Evolutionary conservation across 2,888 invertebrate genomes (phyloP), one percentile per base, ranked within the genome.

Genomic region (Caprella mutica): DNA sequence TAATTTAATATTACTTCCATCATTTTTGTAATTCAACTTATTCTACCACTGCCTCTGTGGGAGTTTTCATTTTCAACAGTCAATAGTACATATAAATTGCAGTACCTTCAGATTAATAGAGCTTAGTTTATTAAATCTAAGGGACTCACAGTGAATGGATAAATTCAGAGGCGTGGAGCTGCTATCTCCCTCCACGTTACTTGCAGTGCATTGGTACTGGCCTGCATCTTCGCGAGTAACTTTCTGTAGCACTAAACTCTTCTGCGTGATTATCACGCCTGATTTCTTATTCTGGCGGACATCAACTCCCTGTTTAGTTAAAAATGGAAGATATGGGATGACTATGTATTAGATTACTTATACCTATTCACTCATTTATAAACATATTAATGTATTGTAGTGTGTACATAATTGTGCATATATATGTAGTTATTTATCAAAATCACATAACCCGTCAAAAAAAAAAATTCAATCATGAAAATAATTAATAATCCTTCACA

Each of bases 131-230:
- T n/a, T n/a, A n/a, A n/a, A n/a, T n/a, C n/a, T n/a, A n/a, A n/a
- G 68, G 42, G 71, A 81, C 90, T 85, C 77, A 91, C 90, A 91
- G 72, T 89, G 78, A 60, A 91, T 88, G 74, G 90, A 85, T 61
- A 91, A 76, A 61, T 82, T 77, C 72, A 90, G 87, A 0, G 86
- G 81, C 55, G 80, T 80, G 74, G 89, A 90, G 68, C 85, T 85
- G 1, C 90, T 89, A 68, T 88, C 88, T 1, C 91, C 91, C 71
- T 90, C 90, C 0, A 85, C 84, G 72, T 91, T 91, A 74, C 83
- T 85, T 0, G 89, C 91, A 5, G 89, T 86, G 70, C 91, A 91
- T 2, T 87, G 85, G 75, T 90, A 91, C 77, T 88, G 87, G 42
- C 91, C 91, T 29, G 88, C 88, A 39, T 86, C 86, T 65, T 79